These are phyloP conservation scores for Peucedramus taeniatus DNA, from an alignment of 2,113 vertebrate species.

Conservation along the genomic window DNA sequence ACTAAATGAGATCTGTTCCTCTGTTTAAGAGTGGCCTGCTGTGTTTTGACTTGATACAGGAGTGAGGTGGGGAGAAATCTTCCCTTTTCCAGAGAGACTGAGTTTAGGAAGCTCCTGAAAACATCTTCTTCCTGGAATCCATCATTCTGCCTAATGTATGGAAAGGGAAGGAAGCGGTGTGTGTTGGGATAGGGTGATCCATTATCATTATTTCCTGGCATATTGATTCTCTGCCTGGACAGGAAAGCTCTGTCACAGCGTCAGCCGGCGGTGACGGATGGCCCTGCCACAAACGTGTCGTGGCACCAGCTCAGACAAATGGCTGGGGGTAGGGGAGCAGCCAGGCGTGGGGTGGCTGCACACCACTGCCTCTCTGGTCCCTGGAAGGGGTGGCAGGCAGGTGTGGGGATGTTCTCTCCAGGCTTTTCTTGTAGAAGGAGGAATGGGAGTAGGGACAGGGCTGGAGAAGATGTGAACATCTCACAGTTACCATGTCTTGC, in stretches of 20 bases:
- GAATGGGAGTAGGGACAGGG: not conserved
- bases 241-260: conserved; percentile 12
- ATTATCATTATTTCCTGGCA: conserved; percentile 64
- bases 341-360: not conserved
- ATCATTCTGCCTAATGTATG: not conserved
- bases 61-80: not conserved
- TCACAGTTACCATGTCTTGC: not conserved
- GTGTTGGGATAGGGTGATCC: not conserved
- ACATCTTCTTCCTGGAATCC: not conserved
- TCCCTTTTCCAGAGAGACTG: not conserved
- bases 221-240: conserved; percentile 64
- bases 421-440: not conserved
- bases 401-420: not conserved
- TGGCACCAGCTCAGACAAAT: not conserved
- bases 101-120: not conserved
- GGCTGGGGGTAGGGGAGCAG: not conserved
- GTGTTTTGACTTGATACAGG: not conserved
- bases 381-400: not conserved
- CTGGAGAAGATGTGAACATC: not conserved
- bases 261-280: not conserved
- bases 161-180: not conserved
- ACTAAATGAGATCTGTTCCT: not conserved
- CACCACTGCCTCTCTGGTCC: not conserved
- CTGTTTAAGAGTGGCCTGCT: not conserved
- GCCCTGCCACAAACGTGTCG: not conserved